Evolutionary conservation across 2,888 invertebrate species (phyloP), one percentile per base, ranked within the genome.

Genomic region (Terebella lapidaria): DNA sequence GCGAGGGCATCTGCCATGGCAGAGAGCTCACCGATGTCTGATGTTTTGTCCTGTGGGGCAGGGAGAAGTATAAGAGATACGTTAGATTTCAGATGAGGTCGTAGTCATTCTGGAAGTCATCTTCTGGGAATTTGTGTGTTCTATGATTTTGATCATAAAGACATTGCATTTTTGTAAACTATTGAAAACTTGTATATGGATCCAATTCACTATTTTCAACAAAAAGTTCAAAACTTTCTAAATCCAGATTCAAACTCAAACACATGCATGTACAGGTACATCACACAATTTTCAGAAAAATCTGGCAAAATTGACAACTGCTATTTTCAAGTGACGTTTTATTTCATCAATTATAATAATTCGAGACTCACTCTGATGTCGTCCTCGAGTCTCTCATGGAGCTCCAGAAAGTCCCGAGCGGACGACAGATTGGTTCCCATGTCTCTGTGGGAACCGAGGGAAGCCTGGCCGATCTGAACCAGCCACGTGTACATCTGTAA

Each of bases 341-440:
- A n/a, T n/a, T n/a, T n/a, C n/a, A n/a, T n/a, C n/a, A n/a, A n/a
- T n/a, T n/a, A n/a, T n/a, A n/a, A 35, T 15, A 15, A 15, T n/a
- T 35, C n/a, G 42, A 10, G 56, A 63, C 80, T 77, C 77, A 88
- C 88, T 84, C 86, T 86, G 67, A 91, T 82, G 77, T 91, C 90
- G 71, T 85, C 86, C 71, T 88, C 84, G 54, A 91, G 80, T 72
- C 88, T 86, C 69, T 87, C 86, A 76, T 91, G 90, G 67, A 88
- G 82, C 71, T 87, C 84, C 64, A 89, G 83, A 77, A 90, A 91
- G 75, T 89, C 88, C 71, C 86, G 85, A 49, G 89, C 87, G 64
- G 72, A 73, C 61, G 71, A 70, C 67, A 79, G 72, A 69, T 71
- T 75, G 25, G 69, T 70, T n/a, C 91, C 91, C 86, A 91, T 87